A percentile compares a stretch with the other conserved stretches of the same genome.
Conservation (phyloP, 2,797 vertebrate genomes). For the Decapterus maruadsi region DNA sequence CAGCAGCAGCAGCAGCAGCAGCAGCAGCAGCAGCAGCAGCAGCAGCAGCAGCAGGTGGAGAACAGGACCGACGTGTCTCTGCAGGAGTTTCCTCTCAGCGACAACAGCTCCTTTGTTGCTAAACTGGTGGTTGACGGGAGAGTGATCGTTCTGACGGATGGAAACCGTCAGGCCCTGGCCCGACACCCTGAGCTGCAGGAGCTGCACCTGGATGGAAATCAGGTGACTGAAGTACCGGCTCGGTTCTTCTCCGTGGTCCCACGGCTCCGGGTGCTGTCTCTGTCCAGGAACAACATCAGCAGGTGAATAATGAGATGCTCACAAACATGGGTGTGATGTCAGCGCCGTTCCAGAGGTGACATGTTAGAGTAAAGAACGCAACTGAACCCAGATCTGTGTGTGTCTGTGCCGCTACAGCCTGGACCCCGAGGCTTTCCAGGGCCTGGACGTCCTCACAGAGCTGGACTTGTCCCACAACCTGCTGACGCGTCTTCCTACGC, state of each 20-base stretch:
- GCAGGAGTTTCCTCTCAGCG: conserved; percentile 71
- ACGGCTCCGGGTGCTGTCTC: conserved; percentile 82
- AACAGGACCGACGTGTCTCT: conserved; percentile 65
- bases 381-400: neutral
- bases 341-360: neutral
- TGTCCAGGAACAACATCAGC: conserved; percentile 86
- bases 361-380: neutral
- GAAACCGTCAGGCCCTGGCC: conserved; percentile 74
- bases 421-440: conserved; percentile 81
- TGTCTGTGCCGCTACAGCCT: conserved; percentile 60
- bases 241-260: conserved; percentile 81
- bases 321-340: neutral
- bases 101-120: neutral
- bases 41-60: conserved; percentile 39
- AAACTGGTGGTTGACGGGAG: conserved; percentile 45
- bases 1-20: too few species aligned
- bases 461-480: conserved; percentile 87
- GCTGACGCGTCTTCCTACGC: conserved; percentile 79
- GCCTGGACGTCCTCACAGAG: conserved; percentile 77
- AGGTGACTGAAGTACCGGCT: conserved; percentile 73
- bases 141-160: conserved; percentile 54
- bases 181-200: conserved; percentile 79
- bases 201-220: conserved; percentile 86
- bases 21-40: too few species aligned
- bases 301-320: conserved; percentile 48